Conservation (phyloP, 35 echinoderm and acorn worm species). For the Apostichopus japonicus region DNA sequence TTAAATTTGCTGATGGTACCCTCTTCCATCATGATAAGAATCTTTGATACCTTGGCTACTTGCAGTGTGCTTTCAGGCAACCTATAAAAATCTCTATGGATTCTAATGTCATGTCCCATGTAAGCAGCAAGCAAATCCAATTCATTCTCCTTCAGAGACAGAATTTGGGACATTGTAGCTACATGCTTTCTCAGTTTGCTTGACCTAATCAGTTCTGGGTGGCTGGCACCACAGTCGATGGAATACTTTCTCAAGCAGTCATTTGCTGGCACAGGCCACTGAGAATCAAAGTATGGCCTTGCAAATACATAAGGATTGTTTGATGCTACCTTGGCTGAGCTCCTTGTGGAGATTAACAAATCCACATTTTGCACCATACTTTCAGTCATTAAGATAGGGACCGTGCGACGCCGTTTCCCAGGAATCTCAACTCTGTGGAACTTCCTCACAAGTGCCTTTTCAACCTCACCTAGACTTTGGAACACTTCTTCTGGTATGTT, state of each 20-base stretch:
- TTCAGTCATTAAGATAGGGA: conserved; percentile 52
- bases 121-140: conserved; percentile 57
- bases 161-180: conserved; percentile 46
- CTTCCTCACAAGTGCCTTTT: conserved; percentile 8
- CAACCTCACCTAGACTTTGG: background rate
- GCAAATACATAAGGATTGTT: conserved; percentile 61
- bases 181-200: conserved; percentile 63
- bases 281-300: conserved; percentile 49
- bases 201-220: conserved; percentile 37
- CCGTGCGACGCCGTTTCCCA: conserved; percentile 45
- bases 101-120: conserved; percentile 60
- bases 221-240: conserved; percentile 26
- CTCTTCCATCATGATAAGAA: conserved; percentile 51
- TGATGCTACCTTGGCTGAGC: conserved; percentile 3
- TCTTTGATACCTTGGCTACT: conserved; percentile 64
- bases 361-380: background rate
- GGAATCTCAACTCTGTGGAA: conserved; percentile 32
- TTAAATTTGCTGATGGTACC: background rate
- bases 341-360: conserved; percentile 23
- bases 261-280: conserved; percentile 3
- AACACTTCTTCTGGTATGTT: conserved; percentile 8
- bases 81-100: conserved; percentile 64
- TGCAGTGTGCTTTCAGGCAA: conserved; percentile 52
- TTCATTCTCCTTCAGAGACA: conserved; percentile 58
- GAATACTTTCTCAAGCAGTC: conserved; percentile 24